A percentile compares a stretch with the other conserved stretches of the same genome.
phyloP scores from a whole-genome alignment of 1,140 invertebrate genomes.

The Pseudomyrmex concolor region DNA sequence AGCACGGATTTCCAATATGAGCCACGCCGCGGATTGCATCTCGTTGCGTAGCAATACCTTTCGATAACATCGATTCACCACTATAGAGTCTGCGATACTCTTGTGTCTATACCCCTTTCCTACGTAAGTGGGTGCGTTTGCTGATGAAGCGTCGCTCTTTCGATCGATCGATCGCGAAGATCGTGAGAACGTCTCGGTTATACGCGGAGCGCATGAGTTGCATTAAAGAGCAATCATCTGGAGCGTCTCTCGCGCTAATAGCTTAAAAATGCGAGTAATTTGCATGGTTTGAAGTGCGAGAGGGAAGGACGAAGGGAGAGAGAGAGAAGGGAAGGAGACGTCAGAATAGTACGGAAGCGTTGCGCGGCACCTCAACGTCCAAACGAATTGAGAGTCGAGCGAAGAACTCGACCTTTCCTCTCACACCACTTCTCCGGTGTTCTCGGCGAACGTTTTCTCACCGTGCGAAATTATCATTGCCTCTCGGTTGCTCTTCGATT shows the following conservation, averaged over 20 bases:
- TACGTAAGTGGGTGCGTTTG: not conserved
- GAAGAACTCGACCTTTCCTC: constrained; percentile 7
- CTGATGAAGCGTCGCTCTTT: constrained; percentile 40
- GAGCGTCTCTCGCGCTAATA: not conserved
- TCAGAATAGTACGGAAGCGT: not conserved
- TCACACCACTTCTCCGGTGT: not conserved
- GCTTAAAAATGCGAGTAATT: constrained; percentile 26
- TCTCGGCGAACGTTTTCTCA: constrained; percentile 55
- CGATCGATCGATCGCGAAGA: constrained; percentile 46
- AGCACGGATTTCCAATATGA: constrained; percentile 47
- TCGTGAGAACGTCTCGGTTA: not conserved
- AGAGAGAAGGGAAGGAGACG: not conserved
- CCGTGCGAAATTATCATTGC: constrained; percentile 56
- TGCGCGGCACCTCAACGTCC: not conserved
- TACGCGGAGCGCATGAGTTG: not conserved
- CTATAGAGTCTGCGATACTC: constrained; percentile 40
- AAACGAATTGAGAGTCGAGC: constrained; percentile 34
- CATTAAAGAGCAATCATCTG: not conserved
- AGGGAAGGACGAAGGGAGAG: too few species aligned
- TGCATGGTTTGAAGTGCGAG: not conserved
- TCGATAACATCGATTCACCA: constrained; percentile 68
- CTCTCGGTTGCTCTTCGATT: constrained; percentile 49
- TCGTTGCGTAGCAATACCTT: constrained; percentile 69
- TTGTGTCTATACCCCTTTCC: constrained; percentile 53
- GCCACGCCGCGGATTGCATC: constrained; percentile 40